Percentiles rank a stretch among this genome's conserved stretches.
Evolutionary conservation across 2,113 vertebrate genomes (phyloP).

Genomic region (Rousettus leschenaultii): DNA sequence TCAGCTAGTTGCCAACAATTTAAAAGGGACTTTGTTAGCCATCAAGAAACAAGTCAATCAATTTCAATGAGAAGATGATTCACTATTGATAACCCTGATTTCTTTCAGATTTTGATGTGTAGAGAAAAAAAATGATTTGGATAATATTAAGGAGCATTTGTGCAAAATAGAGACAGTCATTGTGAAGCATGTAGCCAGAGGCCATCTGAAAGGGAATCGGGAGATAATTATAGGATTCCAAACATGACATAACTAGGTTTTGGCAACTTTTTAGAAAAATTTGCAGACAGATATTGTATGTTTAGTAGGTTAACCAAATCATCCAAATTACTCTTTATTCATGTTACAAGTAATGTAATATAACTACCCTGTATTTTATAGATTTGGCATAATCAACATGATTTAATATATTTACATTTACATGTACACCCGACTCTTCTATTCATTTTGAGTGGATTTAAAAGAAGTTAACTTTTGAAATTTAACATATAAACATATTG

Average conservation of each 20-base stretch:
- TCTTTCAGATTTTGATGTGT: neutral
- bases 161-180: neutral
- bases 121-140: neutral
- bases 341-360: slow-evolving; percentile 35
- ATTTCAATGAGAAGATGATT: neutral
- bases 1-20: neutral
- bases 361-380: slow-evolving; percentile 43
- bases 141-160: slow-evolving; percentile 35
- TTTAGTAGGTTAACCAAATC: slow-evolving; percentile 48
- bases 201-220: slow-evolving; percentile 8
- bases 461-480: neutral
- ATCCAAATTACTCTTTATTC: slow-evolving; percentile 35
- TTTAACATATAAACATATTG: neutral
- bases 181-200: neutral
- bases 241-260: slow-evolving; percentile 37
- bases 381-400: slow-evolving; percentile 38
- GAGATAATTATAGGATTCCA: slow-evolving; percentile 29
- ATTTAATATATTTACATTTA: slow-evolving; percentile 38
- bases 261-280: slow-evolving; percentile 43
- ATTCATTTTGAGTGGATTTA: neutral
- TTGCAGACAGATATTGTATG: slow-evolving; percentile 37
- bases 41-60: neutral
- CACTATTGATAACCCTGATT: neutral
- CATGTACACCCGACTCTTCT: neutral
- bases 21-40: slow-evolving; percentile 5